Base-by-base conservation (phyloP, 2,113 vertebrate genomes). In the Odocoileus hemionus region DNA sequence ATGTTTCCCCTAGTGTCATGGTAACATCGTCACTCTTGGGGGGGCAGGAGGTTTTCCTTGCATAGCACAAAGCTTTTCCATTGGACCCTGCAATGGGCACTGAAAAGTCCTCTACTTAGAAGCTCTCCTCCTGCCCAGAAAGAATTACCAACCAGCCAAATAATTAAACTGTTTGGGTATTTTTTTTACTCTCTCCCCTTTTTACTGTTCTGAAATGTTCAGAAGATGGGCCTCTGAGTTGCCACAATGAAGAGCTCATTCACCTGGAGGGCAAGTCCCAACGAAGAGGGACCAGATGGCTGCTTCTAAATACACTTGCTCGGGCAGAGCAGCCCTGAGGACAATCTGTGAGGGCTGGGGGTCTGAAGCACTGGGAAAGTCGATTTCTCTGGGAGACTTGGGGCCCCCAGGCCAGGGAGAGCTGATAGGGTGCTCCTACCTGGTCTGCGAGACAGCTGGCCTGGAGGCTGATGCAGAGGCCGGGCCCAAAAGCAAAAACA, bases 61-160 rank as follows among this genome's bases (percentile, higher is more conserved):
- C 13, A 10, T 64, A 67, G 67, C 30, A 45, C 50, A 19, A 78
- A 55, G 60, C 13, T 89, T 94, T 52, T 74, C 47, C 36, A 2
- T 0, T 43, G 45, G 33, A 91, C 30, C 17, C 0, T 45, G 70
- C 57, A n/a, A 5, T 52, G 28, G 43, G n/a, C 57, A 28, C 54
- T 86, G 91, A 86, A 96, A 95, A 92, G 83, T 78, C 60, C 83
- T 91, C 33, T 70, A 15, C 89, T 91, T 55, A 89, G 96, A 97
- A 93, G 43, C 16, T 17, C 57, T 97, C 33, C 39, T 93, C 61
- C 45, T 79, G 45, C 21, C 86, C 70, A 89, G 83, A 89, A 93
- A 85, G 55, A 91, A 95, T 93, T 74, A 94, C 50, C 78, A 95
- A 89, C 79, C n/a, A 93, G 57, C 45, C n/a, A 5, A 94, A 82